These are phyloP conservation scores for human (Homo sapiens) DNA, from an alignment of 2,113 vertebrate species.

Conservation along the genomic window DNA sequence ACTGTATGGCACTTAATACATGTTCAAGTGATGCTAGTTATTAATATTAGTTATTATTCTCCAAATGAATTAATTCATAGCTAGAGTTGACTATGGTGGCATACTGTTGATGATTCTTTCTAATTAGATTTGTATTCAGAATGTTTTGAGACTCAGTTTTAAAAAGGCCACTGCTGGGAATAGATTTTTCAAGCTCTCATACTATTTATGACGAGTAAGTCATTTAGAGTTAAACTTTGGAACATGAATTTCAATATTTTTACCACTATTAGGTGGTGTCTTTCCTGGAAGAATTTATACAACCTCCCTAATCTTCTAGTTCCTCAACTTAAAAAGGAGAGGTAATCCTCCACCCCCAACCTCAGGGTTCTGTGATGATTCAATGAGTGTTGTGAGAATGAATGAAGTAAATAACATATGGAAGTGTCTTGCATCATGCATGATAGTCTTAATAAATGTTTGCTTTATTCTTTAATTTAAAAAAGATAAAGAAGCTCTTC, in stretches of 20 bases:
- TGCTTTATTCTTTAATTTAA: background rate
- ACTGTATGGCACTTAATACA: background rate
- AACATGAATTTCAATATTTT: slow-evolving; percentile 17
- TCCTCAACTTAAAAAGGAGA: background rate
- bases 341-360: background rate
- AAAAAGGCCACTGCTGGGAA: background rate
- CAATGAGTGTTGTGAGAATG: background rate
- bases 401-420: slow-evolving; percentile 30
- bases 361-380: background rate
- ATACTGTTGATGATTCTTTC: background rate
- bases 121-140: background rate
- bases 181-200: slow-evolving; percentile 5
- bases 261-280: background rate
- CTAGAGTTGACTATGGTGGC: background rate
- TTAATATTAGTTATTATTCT: background rate
- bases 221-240: background rate
- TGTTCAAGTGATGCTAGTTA: background rate
- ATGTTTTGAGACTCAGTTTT: background rate
- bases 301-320: background rate
- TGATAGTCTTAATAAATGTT: background rate
- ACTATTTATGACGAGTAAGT: background rate
- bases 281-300: background rate
- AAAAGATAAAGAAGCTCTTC: background rate
- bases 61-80: background rate
- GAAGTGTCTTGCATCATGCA: background rate